Conservation (phyloP, 1,140 invertebrate genomes). For the Cotesia vestalis region DNA sequence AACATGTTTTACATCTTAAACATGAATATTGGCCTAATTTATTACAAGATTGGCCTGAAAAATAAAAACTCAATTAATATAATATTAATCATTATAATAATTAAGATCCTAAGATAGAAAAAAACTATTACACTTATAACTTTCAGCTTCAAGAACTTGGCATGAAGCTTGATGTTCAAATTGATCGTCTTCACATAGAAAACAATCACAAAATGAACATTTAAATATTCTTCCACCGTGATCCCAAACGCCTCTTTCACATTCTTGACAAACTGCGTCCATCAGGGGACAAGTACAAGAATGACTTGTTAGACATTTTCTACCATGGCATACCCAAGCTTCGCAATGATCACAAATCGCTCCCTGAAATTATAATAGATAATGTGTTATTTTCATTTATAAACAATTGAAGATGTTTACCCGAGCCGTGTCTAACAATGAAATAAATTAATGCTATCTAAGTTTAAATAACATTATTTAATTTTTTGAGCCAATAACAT, state of each 20-base stretch:
- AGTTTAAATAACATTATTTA: too few relatives aligned
- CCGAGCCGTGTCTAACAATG: too few relatives aligned
- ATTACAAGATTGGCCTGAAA: conserved; percentile 89
- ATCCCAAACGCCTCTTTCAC: conserved; percentile 91
- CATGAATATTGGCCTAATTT: conserved; percentile 94
- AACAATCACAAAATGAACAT: conserved; percentile 91
- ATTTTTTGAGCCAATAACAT: too few relatives aligned
- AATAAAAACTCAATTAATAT: conserved; percentile 32
- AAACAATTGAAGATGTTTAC: too few relatives aligned
- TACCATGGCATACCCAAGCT: conserved; percentile 95
- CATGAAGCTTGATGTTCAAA: conserved; percentile 98
- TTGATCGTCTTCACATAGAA: conserved; percentile 97
- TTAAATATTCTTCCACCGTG: conserved; percentile 92
- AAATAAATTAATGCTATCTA: too few relatives aligned
- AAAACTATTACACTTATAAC: conserved; percentile 83
- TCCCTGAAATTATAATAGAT: conserved; percentile 70
- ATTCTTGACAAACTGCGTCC: conserved; percentile 91
- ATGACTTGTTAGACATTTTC: conserved; percentile 89
- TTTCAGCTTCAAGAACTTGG: conserved; percentile 92
- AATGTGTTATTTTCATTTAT: neutral
- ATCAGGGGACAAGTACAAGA: conserved; percentile 91
- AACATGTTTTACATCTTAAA: conserved; percentile 93
- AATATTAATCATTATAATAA: neutral
- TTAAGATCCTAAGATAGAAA: too few relatives aligned
- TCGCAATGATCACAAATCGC: conserved; percentile 98